These are phyloP conservation scores for Ceratina japonica DNA, from an alignment of 1,140 invertebrate species.

Conservation along the genomic window DNA sequence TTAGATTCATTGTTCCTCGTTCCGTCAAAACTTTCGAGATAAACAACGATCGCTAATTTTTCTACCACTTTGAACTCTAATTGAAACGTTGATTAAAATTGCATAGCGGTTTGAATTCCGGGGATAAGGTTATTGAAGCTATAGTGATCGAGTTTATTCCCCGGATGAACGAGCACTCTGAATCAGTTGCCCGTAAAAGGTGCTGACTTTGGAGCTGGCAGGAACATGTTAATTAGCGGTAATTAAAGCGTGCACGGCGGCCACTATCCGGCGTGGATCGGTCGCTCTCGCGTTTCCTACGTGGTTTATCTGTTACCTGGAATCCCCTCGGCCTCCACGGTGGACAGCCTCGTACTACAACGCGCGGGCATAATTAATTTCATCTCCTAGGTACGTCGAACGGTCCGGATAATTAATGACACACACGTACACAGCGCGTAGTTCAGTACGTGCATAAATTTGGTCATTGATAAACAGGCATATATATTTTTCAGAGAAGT, in stretches of 20 bases:
- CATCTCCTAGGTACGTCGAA: constrained; percentile 43
- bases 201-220: constrained; percentile 47
- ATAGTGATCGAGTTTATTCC: constrained; percentile 44
- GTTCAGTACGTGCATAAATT: neutral
- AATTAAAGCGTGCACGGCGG: constrained; percentile 51
- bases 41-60: no score
- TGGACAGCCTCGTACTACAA: constrained; percentile 30
- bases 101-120: neutral
- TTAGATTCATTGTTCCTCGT: no score
- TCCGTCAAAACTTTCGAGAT: no score
- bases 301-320: constrained; percentile 48
- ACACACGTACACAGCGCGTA: neutral
- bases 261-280: constrained; percentile 35
- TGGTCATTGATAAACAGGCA: neutral
- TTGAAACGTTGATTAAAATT: neutral
- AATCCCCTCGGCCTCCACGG: constrained; percentile 29
- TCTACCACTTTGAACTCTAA: neutral
- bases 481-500: no score
- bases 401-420: constrained; percentile 33
- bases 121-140: neutral
- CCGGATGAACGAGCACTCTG: constrained; percentile 38
- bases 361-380: constrained; percentile 56
- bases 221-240: constrained; percentile 60
- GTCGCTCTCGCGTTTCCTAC: constrained; percentile 19
- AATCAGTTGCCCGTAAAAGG: constrained; percentile 51